Conservation (phyloP, 2,113 vertebrate genomes). For the Xyrauchen texanus region DNA sequence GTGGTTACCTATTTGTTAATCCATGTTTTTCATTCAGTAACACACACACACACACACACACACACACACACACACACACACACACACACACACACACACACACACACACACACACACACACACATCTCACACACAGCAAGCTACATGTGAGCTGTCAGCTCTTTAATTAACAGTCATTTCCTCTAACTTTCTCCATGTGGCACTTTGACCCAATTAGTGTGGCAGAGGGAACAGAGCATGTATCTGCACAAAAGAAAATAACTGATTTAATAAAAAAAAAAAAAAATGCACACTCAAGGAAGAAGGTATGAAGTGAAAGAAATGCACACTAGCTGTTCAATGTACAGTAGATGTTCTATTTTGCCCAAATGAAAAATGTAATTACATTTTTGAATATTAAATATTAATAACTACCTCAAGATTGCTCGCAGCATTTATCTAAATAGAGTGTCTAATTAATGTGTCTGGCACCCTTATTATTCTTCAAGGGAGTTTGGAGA, state of each 20-base stretch:
- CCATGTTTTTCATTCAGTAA: conserved; percentile 71
- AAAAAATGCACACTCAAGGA: not conserved
- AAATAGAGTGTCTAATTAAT: conserved; percentile 93
- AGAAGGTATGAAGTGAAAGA: conserved; percentile 10
- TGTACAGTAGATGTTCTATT: conserved; percentile 45
- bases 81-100: conserved; percentile 62
- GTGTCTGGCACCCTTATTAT: conserved; percentile 90
- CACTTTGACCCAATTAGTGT: conserved; percentile 62
- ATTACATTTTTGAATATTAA: conserved; percentile 78
- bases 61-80: not conserved
- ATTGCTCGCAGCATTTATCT: conserved; percentile 84
- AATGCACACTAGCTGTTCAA: conserved; percentile 34
- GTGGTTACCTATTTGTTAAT: conserved; percentile 3
- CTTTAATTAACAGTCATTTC: conserved; percentile 85
- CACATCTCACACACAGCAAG: conserved; percentile 31
- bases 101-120: conserved; percentile 1
- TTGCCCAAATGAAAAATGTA: conserved; percentile 59
- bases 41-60: conserved; percentile 49
- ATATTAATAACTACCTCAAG: conserved; percentile 85
- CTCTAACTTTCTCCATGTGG: conserved; percentile 73
- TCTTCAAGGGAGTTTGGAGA: conserved; percentile 77
- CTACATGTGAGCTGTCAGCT: conserved; percentile 71
- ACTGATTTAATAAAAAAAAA: conserved; percentile 18
- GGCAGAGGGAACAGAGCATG: conserved; percentile 30
- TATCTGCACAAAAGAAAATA: conserved; percentile 12